Base-by-base conservation (phyloP, 2,888 invertebrate species). In the Cerceris rybyensis region DNA sequence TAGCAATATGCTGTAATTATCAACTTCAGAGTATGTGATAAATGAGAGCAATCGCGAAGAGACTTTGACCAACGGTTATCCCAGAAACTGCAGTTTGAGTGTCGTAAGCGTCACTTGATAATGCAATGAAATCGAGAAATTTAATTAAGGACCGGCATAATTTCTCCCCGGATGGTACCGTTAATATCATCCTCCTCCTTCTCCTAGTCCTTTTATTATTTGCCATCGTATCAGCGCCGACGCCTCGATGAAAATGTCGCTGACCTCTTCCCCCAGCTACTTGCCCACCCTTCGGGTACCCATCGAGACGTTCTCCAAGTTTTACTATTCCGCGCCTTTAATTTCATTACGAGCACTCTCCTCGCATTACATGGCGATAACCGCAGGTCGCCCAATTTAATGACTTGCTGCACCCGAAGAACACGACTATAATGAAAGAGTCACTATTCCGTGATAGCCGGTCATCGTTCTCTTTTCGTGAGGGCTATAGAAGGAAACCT, bases 91-190 rank as follows among this genome's bases (percentile, higher is more conserved):
- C 81, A 83, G 75, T 85, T 84, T 84, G 77, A 87, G 74, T 72
- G 74, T 78, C 82, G 81, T 75, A 54, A 54, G 80, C 71, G 69
- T 71, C 67, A 72, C 67, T 50, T 78, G 84, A 86, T 84, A 86
- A 83, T 78, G 80, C 78, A 79, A 74, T 74, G 75, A 79, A 85
- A 87, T 87, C 81, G 83, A 86, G 87, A 87, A 88, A 87, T 87
- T 87, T 88, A 88, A 89, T 88, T 87, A 89, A 86, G 82, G 81
- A 75, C 77, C 75, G 70, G 79, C 81, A 83, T 86, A 86, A 88
- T 87, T 88, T 84, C 88, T 81, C 81, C 74, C 73, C 64, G 78
- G 61, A 74, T 79, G 78, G 69, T 64, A 76, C 70, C 83, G 82
- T 86, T 84, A 88, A 87, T 83, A 85, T 80, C 85, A 74, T 66